Evolutionary conservation across 1,140 invertebrate genomes (phyloP).

Genomic region (Macrobrachium nipponense): DNA sequence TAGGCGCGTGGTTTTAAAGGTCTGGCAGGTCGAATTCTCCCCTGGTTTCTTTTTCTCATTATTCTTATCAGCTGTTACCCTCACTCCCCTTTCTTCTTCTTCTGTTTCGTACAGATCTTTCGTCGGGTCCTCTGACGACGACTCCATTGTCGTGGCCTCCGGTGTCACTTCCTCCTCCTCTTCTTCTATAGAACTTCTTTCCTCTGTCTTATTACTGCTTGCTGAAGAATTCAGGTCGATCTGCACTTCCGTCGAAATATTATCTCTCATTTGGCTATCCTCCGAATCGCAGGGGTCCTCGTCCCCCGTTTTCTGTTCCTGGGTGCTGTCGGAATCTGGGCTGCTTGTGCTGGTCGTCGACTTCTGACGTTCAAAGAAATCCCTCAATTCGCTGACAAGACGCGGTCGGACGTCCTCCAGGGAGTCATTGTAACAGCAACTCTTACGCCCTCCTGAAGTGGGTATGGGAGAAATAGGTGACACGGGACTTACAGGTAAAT

Average conservation of each 20-base stretch:
- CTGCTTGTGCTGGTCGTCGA: slow-evolving; percentile 52
- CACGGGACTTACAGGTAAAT: slow-evolving; percentile 46
- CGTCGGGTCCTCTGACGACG: slow-evolving; percentile 46
- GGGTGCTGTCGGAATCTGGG: slow-evolving; percentile 44
- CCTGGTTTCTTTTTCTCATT: not conserved
- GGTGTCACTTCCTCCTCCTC: not conserved
- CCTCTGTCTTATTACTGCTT: not conserved
- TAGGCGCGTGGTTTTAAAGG: slow-evolving; percentile 15
- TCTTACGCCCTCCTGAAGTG: slow-evolving; percentile 35
- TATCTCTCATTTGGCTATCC: not conserved
- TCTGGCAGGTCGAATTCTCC: not conserved
- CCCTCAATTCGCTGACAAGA: slow-evolving; percentile 48
- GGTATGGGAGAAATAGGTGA: slow-evolving; percentile 42
- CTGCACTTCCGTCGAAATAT: slow-evolving; percentile 11
- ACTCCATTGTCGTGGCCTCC: not conserved
- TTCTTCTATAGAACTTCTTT: not conserved
- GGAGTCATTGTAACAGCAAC: slow-evolving; percentile 51
- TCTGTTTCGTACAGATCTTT: slow-evolving; percentile 40
- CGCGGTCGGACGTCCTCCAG: slow-evolving; percentile 55
- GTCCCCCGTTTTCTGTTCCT: slow-evolving; percentile 26
- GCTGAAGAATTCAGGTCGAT: not conserved
- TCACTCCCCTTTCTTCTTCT: not conserved
- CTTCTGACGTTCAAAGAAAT: slow-evolving; percentile 59
- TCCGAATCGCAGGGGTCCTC: slow-evolving; percentile 20
- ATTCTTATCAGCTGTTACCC: not conserved